phyloP scores from a whole-genome alignment of 2,113 vertebrate species.

The Romanogobio albipinnatus region DNA sequence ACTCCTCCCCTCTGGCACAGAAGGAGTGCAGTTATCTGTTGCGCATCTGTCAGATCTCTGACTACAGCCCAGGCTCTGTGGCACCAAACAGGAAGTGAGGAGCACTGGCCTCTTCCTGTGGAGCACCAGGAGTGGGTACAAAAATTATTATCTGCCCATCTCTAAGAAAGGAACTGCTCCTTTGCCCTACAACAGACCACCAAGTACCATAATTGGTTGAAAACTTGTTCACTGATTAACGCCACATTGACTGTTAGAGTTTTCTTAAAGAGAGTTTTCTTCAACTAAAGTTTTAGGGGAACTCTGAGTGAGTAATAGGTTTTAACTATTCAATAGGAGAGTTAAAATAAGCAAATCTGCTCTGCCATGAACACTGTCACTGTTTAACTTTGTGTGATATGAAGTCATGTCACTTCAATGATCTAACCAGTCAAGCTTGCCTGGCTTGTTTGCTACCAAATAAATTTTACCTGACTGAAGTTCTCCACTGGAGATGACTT shows the following conservation, averaged over 20 bases:
- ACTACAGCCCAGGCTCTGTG: constrained; percentile 50
- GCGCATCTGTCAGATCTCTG: constrained; percentile 53
- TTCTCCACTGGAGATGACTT: constrained; percentile 82
- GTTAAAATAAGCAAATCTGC: constrained; percentile 7
- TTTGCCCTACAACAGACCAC: constrained; percentile 10
- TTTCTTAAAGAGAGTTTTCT: neutral
- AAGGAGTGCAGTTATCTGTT: constrained; percentile 49
- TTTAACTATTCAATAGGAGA: neutral
- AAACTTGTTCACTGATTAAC: neutral
- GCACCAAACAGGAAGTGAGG: constrained; percentile 66
- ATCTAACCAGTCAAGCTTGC: neutral
- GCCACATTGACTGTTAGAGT: neutral
- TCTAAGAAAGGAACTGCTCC: neutral
- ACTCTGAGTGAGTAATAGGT: neutral
- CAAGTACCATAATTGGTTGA: neutral
- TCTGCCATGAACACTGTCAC: neutral
- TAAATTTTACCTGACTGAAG: constrained; percentile 77
- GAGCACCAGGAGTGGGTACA: constrained; percentile 5
- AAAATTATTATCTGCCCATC: constrained; percentile 41
- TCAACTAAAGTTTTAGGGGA: neutral
- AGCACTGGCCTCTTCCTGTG: constrained; percentile 58
- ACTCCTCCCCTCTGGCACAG: constrained; percentile 49
- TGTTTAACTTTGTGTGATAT: constrained; percentile 25
- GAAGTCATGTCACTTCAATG: constrained; percentile 5
- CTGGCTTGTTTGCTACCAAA: neutral